These are phyloP conservation scores for Charanyca ferruginea DNA, from an alignment of 2,888 invertebrate species.

Conservation along the genomic window DNA sequence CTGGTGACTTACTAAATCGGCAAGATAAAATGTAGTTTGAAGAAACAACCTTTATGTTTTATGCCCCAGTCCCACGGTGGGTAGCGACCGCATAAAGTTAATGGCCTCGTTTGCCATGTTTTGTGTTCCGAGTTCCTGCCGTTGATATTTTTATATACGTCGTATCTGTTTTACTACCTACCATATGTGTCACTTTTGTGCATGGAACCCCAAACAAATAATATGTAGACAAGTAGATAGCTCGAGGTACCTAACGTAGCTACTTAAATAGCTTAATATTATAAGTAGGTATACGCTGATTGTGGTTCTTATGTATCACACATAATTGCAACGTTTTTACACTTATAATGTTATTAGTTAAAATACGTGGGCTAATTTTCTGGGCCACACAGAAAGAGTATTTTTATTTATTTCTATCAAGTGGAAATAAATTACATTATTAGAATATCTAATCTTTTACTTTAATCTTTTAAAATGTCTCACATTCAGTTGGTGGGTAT, in stretches of 20 bases:
- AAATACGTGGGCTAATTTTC: slow-evolving; percentile 5
- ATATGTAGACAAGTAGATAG: not conserved
- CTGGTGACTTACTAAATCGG: not conserved
- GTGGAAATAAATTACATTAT: slow-evolving; percentile 33
- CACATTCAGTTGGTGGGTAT: not conserved
- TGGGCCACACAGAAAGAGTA: slow-evolving; percentile 10
- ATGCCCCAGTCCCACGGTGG: slow-evolving; percentile 15
- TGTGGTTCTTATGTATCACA: no score
- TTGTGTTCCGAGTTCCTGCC: slow-evolving; percentile 33
- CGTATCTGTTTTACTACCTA: slow-evolving; percentile 49
- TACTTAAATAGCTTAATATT: no score
- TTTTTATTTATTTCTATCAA: slow-evolving; percentile 34
- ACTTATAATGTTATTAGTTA: no score
- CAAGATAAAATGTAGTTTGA: slow-evolving; percentile 21
- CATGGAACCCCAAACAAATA: slow-evolving; percentile 19
- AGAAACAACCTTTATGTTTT: slow-evolving; percentile 32
- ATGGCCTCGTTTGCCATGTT: slow-evolving; percentile 48
- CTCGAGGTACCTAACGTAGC: not conserved
- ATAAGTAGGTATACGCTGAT: no score
- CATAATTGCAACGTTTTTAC: no score
- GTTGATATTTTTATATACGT: slow-evolving; percentile 43
- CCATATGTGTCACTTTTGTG: slow-evolving; percentile 31
- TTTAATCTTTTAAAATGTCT: no score
- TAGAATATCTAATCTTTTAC: not conserved
- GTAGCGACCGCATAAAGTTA: slow-evolving; percentile 53